These are phyloP conservation scores for Drosophila eohydei DNA, from an alignment of 2,888 invertebrate species.

Conservation along the genomic window DNA sequence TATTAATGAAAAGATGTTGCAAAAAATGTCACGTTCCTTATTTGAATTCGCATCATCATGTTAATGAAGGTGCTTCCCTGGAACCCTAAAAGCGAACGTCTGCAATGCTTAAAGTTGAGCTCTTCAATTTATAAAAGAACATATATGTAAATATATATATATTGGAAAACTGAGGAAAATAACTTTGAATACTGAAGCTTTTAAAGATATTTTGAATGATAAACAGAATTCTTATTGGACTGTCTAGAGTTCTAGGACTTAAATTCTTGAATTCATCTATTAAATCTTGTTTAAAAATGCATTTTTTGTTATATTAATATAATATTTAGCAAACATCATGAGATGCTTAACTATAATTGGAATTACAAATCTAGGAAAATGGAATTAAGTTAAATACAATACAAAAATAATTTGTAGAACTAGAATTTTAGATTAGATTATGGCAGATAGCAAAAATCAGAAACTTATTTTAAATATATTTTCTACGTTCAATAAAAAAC, in stretches of 20 bases:
- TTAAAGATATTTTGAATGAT: not conserved
- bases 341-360: too few relatives aligned
- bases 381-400: too few relatives aligned
- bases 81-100: not conserved
- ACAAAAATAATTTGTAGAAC: too few relatives aligned
- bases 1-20: slow-evolving; percentile 76
- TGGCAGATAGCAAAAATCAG: too few relatives aligned
- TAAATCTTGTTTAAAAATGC: too few relatives aligned
- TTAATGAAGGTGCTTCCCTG: slow-evolving; percentile 53
- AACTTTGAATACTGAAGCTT: not conserved
- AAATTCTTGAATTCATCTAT: not conserved
- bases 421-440: too few relatives aligned
- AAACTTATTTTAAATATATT: too few relatives aligned
- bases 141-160: not conserved
- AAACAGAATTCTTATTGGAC: not conserved
- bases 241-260: not conserved
- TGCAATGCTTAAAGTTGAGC: slow-evolving; percentile 5
- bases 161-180: not conserved
- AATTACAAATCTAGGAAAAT: too few relatives aligned
- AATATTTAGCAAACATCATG: too few relatives aligned
- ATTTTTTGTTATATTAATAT: too few relatives aligned
- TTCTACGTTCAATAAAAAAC: too few relatives aligned
- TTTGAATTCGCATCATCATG: slow-evolving; percentile 65
- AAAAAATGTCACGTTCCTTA: slow-evolving; percentile 74
- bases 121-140: slow-evolving; percentile 1